phyloP scores from a whole-genome alignment of 2,113 vertebrate genomes.

The Pteruthius melanotis region DNA sequence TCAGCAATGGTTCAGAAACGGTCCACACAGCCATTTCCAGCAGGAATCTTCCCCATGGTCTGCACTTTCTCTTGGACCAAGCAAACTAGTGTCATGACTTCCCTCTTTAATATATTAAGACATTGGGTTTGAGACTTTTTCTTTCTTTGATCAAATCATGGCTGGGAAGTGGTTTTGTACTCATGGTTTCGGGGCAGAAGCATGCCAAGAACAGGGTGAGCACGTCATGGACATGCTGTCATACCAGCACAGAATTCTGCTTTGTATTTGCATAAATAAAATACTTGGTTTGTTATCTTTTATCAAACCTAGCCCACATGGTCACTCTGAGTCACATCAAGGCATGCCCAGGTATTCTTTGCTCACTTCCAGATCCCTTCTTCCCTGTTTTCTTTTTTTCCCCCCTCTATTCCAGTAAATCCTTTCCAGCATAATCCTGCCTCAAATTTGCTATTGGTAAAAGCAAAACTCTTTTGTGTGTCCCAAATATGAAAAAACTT shows the following conservation, averaged over 20 bases:
- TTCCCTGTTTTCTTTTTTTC: not conserved
- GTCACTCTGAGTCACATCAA: not conserved
- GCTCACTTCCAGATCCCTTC: not conserved
- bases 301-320: not conserved
- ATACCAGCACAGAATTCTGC: not conserved
- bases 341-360: not conserved
- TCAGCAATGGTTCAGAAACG: not conserved
- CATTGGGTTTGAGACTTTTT: not conserved
- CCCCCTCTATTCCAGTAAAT: not conserved
- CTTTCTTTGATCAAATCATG: not conserved
- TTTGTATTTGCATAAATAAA: not conserved
- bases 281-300: not conserved
- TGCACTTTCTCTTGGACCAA: not conserved
- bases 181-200: not conserved
- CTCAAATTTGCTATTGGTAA: not conserved
- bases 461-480: not conserved
- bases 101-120: not conserved
- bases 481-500: not conserved
- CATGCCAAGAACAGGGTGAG: not conserved
- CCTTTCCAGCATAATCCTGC: not conserved
- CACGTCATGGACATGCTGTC: rapidly evolving
- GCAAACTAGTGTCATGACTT: not conserved
- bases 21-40: not conserved
- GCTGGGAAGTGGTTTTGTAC: not conserved
- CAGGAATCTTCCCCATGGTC: not conserved